Conservation (phyloP, 2,888 invertebrate genomes). For the Zaprionus lineosus region DNA sequence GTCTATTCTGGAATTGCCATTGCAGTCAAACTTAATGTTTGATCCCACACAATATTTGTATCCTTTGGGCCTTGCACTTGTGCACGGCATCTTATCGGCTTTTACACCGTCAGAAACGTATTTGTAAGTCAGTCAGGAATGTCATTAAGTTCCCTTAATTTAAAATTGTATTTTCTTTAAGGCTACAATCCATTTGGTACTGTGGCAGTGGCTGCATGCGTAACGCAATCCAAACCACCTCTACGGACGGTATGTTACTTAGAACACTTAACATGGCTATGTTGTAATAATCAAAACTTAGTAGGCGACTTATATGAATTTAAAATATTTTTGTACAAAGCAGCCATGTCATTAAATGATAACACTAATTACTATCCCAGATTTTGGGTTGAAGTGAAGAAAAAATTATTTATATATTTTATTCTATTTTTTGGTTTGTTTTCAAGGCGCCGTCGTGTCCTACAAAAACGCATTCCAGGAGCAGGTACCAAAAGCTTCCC, state of each 20-base stretch:
- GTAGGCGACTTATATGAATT: no score
- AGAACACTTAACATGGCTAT: no score
- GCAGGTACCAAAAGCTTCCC: conserved; percentile 78
- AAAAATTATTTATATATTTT: no score
- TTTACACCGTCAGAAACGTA: conserved; percentile 66
- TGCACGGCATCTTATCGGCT: conserved; percentile 76
- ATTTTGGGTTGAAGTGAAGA: no score
- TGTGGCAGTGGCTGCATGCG: conserved; percentile 77
- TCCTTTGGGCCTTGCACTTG: conserved; percentile 65
- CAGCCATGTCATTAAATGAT: no score
- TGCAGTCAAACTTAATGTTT: conserved; percentile 62
- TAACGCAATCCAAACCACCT: conserved; percentile 71
- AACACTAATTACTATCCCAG: no score
- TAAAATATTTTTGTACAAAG: conserved; percentile 27
- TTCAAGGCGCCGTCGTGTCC: conserved; percentile 78
- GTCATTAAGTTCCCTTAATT: neutral
- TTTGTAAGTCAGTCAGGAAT: conserved; percentile 69
- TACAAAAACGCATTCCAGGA: conserved; percentile 75
- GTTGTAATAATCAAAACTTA: no score
- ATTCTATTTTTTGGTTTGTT: no score
- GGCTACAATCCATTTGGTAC: conserved; percentile 81
- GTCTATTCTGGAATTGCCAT: conserved; percentile 72
- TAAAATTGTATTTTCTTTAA: conserved; percentile 30
- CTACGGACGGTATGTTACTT: conserved; percentile 63
- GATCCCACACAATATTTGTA: conserved; percentile 46